Evolutionary conservation across 2,888 invertebrate species (phyloP), one percentile per base, ranked within the genome.

Genomic region (Empis stercorea): DNA sequence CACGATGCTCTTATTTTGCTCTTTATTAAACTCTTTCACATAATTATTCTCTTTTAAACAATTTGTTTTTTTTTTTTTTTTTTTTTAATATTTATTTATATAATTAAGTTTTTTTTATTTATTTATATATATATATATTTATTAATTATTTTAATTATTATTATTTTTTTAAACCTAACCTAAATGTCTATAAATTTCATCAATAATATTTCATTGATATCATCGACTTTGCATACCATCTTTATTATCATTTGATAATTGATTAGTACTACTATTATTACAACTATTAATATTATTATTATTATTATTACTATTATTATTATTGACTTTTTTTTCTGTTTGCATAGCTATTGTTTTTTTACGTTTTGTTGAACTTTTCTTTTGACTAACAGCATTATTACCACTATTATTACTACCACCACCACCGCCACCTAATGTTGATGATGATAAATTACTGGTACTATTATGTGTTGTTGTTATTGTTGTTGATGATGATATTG

Each of bases 351-450:
- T 47, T 13, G 49, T 47, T 38, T 54, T 54, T 44, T 52, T 54
- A 10, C 54, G 48, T 48, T 54, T 54, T 14, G 52, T 44, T 17
- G 57, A 53, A 45, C 49, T 56, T 43, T 54, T 52, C 47, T 55
- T 52, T 45, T 49, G 52, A 51, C 17, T 27, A 23, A 10, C 49
- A 47, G 13, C 50, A 52, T 15, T 50, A 49, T 15, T 50, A 49
- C 37, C 43, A n/a, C n/a, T n/a, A n/a, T n/a, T n/a, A n/a, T n/a
- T n/a, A n/a, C n/a, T n/a, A n/a, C n/a, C n/a, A n/a, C n/a, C n/a
- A n/a, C n/a, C n/a, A n/a, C n/a, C n/a, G n/a, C n/a, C n/a, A 41
- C 23, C 23, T 7, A 27, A 6, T 9, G 23, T 27, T 38, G 20
- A 16, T 37, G 46, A 47, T 51, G 51, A 43, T 54, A 52, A 48